Percentiles rank a stretch among this genome's conserved stretches.
Evolutionary conservation across 64 coral and sea anemone species (phyloP).

Genomic region (Porites australiensis): DNA sequence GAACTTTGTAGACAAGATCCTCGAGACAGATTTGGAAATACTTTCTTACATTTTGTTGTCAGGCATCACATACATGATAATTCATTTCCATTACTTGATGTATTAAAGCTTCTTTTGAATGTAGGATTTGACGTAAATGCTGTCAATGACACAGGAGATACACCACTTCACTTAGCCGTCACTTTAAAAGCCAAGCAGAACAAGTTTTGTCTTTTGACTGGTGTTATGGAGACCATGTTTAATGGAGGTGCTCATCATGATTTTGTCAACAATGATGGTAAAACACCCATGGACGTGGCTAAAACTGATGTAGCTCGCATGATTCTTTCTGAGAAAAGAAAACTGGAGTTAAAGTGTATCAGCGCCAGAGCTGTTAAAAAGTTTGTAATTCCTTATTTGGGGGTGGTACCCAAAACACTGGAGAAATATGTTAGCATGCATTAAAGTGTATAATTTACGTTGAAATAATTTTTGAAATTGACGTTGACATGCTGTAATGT

Average conservation of each 20-base stretch:
- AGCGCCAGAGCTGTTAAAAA: no score
- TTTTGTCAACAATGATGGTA: slow-evolving; percentile 4
- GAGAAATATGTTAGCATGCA: no score
- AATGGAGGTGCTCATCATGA: slow-evolving; percentile 21
- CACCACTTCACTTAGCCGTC: slow-evolving; percentile 15
- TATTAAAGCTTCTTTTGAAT: slow-evolving; percentile 18
- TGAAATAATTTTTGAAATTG: no score
- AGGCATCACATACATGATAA: neutral
- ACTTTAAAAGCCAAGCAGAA: no score
- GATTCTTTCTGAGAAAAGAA: slow-evolving; percentile 15
- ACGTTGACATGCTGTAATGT: no score
- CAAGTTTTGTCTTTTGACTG: neutral
- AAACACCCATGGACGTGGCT: slow-evolving; percentile 20
- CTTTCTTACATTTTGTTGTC: neutral
- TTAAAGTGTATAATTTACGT: no score
- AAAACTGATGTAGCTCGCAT: neutral
- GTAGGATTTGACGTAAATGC: slow-evolving; percentile 39
- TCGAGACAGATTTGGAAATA: neutral
- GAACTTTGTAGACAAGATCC: no score
- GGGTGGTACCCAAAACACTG: no score
- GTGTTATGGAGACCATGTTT: slow-evolving; percentile 20
- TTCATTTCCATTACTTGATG: slow-evolving; percentile 10
- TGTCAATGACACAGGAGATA: slow-evolving; percentile 40
- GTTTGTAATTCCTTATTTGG: no score
- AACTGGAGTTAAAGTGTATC: no score